phyloP scores from a whole-genome alignment of 1,140 invertebrate genomes.

The Lerema accius region DNA sequence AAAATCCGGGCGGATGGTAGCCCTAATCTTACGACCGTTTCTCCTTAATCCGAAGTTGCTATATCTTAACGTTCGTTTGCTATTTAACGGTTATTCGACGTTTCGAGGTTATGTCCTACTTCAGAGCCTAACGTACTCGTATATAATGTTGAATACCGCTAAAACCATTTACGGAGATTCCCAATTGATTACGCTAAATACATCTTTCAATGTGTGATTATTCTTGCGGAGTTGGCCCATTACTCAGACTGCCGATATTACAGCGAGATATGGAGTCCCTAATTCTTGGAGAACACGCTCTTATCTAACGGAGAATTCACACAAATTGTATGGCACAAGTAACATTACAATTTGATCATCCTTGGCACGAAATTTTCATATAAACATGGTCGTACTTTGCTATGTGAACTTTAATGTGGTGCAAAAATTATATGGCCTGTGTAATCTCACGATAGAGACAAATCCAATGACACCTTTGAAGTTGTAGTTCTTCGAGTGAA shows the following conservation, averaged over 20 bases:
- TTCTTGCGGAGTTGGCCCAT: not conserved
- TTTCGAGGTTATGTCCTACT: slow-evolving; percentile 18
- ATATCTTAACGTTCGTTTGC: slow-evolving; percentile 1
- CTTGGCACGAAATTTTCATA: too few relatives aligned
- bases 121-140: slow-evolving; percentile 1
- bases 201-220: not conserved
- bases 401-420: too few relatives aligned
- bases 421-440: too few relatives aligned
- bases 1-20: too few relatives aligned
- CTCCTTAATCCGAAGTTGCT: slow-evolving; percentile 4
- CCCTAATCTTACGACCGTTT: not conserved
- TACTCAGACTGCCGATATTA: not conserved
- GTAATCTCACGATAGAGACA: too few relatives aligned
- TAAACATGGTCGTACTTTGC: too few relatives aligned
- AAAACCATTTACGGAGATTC: slow-evolving; percentile 6
- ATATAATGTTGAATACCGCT: slow-evolving; percentile 14
- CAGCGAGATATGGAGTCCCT: not conserved
- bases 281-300: too few relatives aligned
- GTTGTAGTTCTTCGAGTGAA: too few relatives aligned
- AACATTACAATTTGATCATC: too few relatives aligned
- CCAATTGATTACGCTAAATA: slow-evolving; percentile 4
- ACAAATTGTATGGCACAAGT: too few relatives aligned
- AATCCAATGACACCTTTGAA: too few relatives aligned
- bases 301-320: too few relatives aligned
- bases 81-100: slow-evolving; percentile 13